A percentile compares a stretch with the other conserved stretches of the same genome.
These are phyloP conservation scores for Drosophila nikananu DNA, from an alignment of 1,140 invertebrate genomes.

Conservation along the genomic window DNA sequence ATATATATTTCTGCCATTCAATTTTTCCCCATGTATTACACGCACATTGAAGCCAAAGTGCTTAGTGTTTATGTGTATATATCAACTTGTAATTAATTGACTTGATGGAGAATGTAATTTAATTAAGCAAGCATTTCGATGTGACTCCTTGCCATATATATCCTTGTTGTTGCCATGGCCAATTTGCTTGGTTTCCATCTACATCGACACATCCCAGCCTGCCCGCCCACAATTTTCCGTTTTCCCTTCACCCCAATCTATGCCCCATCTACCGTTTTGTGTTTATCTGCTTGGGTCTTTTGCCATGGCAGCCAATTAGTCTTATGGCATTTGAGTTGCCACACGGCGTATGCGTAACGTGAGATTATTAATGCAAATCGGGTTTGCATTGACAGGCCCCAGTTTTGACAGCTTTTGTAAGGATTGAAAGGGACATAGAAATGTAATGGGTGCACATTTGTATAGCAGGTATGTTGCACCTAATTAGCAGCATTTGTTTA, in stretches of 20 bases:
- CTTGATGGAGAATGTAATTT: conserved; percentile 85
- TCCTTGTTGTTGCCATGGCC: conserved; percentile 44
- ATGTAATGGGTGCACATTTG: neutral
- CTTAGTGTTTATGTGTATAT: conserved; percentile 51
- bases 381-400: conserved; percentile 50
- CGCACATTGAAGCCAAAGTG: conserved; percentile 32
- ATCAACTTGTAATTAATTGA: conserved; percentile 83
- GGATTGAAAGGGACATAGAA: conserved; percentile 20
- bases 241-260: neutral
- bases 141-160: conserved; percentile 58
- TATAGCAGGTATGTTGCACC: neutral
- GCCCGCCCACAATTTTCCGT: neutral
- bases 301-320: conserved; percentile 66
- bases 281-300: conserved; percentile 21
- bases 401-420: conserved; percentile 37
- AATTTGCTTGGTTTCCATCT: conserved; percentile 24
- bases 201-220: conserved; percentile 1
- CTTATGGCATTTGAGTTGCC: conserved; percentile 58
- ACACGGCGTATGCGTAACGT: conserved; percentile 67
- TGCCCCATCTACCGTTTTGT: neutral
- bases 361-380: conserved; percentile 69
- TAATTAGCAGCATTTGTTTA: conserved; percentile 6
- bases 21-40: conserved; percentile 8
- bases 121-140: conserved; percentile 83
- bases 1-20: neutral